phyloP scores from a whole-genome alignment of 2,888 invertebrate species.

The Caenorhabditis sinica region DNA sequence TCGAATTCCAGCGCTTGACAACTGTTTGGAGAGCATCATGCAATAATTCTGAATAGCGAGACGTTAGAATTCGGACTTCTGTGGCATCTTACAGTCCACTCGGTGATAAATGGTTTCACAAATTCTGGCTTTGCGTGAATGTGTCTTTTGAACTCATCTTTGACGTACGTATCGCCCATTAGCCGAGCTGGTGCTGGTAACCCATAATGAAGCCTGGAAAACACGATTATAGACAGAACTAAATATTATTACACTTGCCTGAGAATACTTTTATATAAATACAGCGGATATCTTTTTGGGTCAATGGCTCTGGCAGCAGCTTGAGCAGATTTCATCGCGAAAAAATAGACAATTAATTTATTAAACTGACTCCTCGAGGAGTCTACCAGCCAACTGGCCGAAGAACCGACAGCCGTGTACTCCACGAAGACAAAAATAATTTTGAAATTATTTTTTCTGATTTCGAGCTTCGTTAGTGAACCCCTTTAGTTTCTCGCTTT shows the following conservation, averaged over 20 bases:
- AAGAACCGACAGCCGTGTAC: conserved; percentile 41
- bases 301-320: conserved; percentile 51
- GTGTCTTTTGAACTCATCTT: conserved; percentile 79
- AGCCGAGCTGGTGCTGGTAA: conserved; percentile 76
- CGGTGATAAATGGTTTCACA: conserved; percentile 75
- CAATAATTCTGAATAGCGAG: conserved; percentile 75
- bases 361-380: conserved; percentile 30
- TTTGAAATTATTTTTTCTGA: background rate
- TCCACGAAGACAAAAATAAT: conserved; percentile 25
- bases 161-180: conserved; percentile 81
- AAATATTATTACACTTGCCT: conserved; percentile 31
- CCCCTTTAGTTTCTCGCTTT: background rate
- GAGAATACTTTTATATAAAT: conserved; percentile 66
- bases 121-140: conserved; percentile 72
- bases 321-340: conserved; percentile 44
- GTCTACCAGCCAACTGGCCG: conserved; percentile 13
- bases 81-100: conserved; percentile 75
- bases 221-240: background rate
- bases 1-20: conserved; percentile 75
- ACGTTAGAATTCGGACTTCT: background rate
- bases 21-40: conserved; percentile 76
- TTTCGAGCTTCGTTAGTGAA: too few relatives aligned
- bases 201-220: conserved; percentile 78
- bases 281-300: conserved; percentile 60
- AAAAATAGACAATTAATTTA: conserved; percentile 12